Evolutionary conservation across 2,888 invertebrate species (phyloP).

Genomic region (Cataglyphis altisquamis): DNA sequence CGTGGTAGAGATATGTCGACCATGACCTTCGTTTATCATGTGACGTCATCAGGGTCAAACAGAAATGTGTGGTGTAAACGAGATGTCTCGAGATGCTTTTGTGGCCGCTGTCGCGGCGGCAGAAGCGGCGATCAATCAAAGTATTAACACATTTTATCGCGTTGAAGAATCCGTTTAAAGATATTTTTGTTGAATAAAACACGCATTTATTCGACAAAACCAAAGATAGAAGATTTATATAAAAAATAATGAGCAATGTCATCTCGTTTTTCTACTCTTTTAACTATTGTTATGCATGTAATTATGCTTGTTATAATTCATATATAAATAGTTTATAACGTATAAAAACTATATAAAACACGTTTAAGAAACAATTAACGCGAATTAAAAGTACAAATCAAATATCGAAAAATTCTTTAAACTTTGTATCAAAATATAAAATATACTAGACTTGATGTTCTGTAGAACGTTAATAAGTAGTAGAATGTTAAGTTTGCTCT

Average conservation of each 20-base stretch:
- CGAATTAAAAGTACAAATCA: constrained; percentile 9
- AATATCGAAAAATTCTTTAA: constrained; percentile 7
- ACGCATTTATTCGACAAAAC: background rate
- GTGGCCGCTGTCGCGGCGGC: background rate
- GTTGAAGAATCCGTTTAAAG: background rate
- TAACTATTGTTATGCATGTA: background rate
- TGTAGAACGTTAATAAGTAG: background rate
- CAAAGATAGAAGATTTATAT: background rate
- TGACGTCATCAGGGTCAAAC: constrained; percentile 55
- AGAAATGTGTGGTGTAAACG: constrained; percentile 57
- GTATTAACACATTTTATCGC: background rate
- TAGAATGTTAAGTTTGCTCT: background rate
- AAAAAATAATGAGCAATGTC: constrained; percentile 1
- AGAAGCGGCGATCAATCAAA: constrained; percentile 49
- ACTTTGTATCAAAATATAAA: background rate
- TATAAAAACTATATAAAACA: background rate
- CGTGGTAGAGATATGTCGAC: constrained; percentile 24
- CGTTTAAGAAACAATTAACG: background rate
- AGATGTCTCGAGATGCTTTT: constrained; percentile 45
- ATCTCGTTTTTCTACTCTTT: background rate
- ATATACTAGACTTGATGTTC: background rate
- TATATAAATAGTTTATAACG: constrained; percentile 2
- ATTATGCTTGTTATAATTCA: background rate
- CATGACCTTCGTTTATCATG: constrained; percentile 67
- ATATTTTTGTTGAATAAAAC: background rate